Conservation (phyloP, 2,797 vertebrate genomes). For the Argyrosomus regius region DNA sequence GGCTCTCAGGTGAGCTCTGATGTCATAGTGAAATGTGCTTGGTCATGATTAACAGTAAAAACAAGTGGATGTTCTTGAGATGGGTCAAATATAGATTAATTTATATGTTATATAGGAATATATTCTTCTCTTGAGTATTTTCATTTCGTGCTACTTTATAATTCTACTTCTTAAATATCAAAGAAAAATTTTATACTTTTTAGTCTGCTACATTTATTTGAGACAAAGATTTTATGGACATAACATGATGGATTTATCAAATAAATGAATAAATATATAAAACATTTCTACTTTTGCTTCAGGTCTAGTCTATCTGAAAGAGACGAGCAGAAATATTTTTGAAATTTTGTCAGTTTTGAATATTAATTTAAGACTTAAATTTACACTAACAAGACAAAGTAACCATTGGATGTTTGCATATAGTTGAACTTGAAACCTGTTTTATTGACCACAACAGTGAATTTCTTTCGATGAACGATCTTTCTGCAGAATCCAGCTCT, state of each 20-base stretch:
- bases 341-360: neutral
- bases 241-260: neutral
- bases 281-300: neutral
- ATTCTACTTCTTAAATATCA: neutral
- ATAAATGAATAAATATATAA: neutral
- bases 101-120: neutral
- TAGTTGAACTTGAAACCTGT: no score
- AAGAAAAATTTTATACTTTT: neutral
- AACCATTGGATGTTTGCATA: no score
- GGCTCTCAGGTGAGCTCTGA: constrained; percentile 7
- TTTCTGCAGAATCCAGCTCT: neutral
- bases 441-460: no score
- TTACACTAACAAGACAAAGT: neutral
- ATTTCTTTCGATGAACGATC: no score
- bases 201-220: neutral
- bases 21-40: neutral
- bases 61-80: neutral
- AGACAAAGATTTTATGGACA: neutral
- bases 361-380: neutral
- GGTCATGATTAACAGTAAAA: neutral
- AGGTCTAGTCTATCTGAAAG: no score
- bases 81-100: neutral
- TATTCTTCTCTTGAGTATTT: neutral
- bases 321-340: no score
- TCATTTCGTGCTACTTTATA: neutral